Base-by-base conservation (phyloP, 1,140 invertebrate genomes). In the Danaus melanippus region DNA sequence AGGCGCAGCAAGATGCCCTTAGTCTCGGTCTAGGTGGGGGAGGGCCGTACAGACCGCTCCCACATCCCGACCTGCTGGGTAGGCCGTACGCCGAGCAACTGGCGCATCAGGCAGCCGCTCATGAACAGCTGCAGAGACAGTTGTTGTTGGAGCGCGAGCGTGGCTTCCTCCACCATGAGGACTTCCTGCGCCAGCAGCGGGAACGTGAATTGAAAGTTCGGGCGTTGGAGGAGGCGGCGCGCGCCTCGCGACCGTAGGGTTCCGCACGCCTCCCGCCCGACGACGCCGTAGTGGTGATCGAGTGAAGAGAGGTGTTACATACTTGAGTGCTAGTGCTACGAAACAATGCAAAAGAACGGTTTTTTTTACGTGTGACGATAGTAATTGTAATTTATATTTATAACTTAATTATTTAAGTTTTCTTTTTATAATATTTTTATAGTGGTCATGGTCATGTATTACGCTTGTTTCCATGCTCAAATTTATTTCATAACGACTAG, bases 91-190 rank as follows among this genome's bases (percentile, higher is more conserved):
- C 93, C 10, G 95, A 96, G 71, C 94, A 95, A 80, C 87, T 96
- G 43, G 93, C 92, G 48, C 93, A 94, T 81, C 93, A 94, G 88
- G 91, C 87, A 76, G 91, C 91, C 17, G 93, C 94, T 53, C 94
- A 96, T 68, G 95, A 96, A 79, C 94, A 96, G 69, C 79, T 96
- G 17, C 94, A 96, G 79, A 89, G 95, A 60, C 94, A 96, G 69
- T 89, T 96, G 71, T 88, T 97, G 86, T 76, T 96, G 81, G 95
- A 96, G 77, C 89, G 94, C 32, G 93, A 95, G 66, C 88, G 93
- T 53, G 84, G 83, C 9, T 83, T 82, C 67, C 64, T 82, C 45
- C 93, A 95, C 77, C 94, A 95, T 82, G 94, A 96, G 74, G 94
- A 94, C 77, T 84, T 95, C 68, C 90, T 94, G 50, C 79, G 92